These are phyloP conservation scores for Porites lobata DNA, from an alignment of 92 coral and sea anemone genomes.

Conservation along the genomic window DNA sequence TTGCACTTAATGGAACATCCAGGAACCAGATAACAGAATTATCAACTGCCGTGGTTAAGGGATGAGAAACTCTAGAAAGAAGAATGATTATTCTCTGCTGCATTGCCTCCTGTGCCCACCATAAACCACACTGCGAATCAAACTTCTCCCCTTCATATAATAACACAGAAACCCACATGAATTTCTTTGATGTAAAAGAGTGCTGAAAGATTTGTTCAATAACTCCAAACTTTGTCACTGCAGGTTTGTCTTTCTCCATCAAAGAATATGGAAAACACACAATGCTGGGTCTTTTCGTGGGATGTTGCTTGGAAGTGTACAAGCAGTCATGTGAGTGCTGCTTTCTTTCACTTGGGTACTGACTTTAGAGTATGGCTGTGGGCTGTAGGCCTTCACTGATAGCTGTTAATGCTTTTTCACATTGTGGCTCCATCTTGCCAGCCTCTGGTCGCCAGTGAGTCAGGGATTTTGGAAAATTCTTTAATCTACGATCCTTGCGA, in stretches of 20 bases:
- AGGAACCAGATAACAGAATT: constrained; percentile 2
- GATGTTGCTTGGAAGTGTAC: constrained; percentile 38
- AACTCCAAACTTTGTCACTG: background rate
- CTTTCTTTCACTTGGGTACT: constrained; percentile 3
- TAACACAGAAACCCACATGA: constrained; percentile 31
- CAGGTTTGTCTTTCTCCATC: no score
- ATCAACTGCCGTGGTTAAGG: constrained; percentile 2
- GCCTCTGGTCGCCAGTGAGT: background rate
- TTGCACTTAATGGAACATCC: constrained; percentile 1
- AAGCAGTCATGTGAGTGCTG: constrained; percentile 26
- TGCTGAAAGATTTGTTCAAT: constrained; percentile 15
- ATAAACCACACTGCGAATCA: constrained; percentile 34
- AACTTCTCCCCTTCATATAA: background rate
- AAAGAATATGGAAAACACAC: background rate
- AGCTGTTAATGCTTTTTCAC: background rate
- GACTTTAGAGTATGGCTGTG: background rate
- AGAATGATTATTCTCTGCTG: background rate
- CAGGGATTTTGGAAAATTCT: constrained; percentile 17
- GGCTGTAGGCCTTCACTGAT: background rate
- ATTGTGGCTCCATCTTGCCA: background rate
- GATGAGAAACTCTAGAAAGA: background rate
- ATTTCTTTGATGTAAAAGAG: constrained; percentile 30
- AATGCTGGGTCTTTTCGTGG: constrained; percentile 3
- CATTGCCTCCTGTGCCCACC: constrained; percentile 18
- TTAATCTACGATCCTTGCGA: constrained; percentile 25